Base-by-base conservation (phyloP, 2,797 vertebrate genomes). In the Tragopan temminckii region DNA sequence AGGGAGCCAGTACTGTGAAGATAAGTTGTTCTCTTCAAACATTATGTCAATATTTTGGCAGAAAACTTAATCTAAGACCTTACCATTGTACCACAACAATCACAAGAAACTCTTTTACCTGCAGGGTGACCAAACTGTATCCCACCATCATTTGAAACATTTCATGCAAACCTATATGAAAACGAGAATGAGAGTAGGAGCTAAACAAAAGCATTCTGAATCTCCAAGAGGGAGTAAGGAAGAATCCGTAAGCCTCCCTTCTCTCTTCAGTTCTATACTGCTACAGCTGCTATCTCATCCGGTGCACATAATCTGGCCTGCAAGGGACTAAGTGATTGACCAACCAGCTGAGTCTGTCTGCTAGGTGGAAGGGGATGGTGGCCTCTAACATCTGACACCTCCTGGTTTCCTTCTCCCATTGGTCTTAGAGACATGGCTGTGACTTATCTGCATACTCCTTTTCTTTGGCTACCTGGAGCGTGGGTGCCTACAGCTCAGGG, bases 181-280 rank as follows among this genome's bases (percentile, higher is more conserved):
- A 87, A 82, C 0, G 2, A 62, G 11, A 24, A 20, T 0, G 0
- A 82, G 31, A 81, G 45, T 12, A 69, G 43, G 11, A 46, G 21
- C 3, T 36, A 29, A 77, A 77, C 0, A 5, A 82, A 85, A 24
- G 45, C 74, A 42, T 58, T 55, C n/a, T n/a, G 45, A 58, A 64
- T 48, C 53, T 52, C 36, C 57, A 71, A 23, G 42, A 80, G 67
- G 23, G 53, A 5, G 16, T 3, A 53, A 62, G 55, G 29, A 72
- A 75, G 13, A 75, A 33, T 20, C 29, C 10, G n/a, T 3, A 75
- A 68, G 27, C 52, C 33, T 61, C 40, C 61, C 63, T 64, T 67
- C 33, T 45, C 31, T 77, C 23, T 35, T 36, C 33, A 79, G 0
- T 10, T 5, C 5, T 0, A 1, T 15, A 23, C 43, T 63, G 35